Conservation (phyloP, 1,140 invertebrate genomes). For the Cydia pomonella region DNA sequence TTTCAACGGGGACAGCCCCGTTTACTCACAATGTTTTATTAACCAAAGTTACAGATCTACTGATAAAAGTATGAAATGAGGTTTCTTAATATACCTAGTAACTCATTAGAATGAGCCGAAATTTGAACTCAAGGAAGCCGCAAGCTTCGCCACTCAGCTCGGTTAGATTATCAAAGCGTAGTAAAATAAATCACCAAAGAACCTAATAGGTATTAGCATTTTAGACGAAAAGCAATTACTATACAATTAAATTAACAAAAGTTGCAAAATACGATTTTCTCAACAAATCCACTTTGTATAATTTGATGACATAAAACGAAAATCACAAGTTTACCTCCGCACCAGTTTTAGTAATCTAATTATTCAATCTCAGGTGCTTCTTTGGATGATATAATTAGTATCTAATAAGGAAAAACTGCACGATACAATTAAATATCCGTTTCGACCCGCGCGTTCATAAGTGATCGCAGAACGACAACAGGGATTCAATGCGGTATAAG, state of each 20-base stretch:
- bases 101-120: no score
- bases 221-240: neutral
- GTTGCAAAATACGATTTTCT: neutral
- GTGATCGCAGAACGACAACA: neutral
- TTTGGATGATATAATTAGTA: neutral
- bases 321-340: neutral
- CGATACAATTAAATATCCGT: conserved; percentile 7
- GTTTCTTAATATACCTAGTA: no score
- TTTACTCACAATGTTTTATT: no score
- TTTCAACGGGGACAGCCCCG: no score
- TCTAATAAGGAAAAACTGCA: neutral
- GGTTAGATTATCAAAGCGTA: no score
- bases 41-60: no score
- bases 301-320: neutral
- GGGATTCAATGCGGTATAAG: neutral
- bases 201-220: conserved; percentile 13
- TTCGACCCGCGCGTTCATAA: neutral
- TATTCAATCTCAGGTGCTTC: neutral
- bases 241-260: neutral
- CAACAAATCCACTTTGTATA: neutral
- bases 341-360: neutral
- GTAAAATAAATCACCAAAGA: no score
- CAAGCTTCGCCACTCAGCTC: no score
- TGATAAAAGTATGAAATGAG: no score
- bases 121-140: no score